These are phyloP conservation scores for Stenopsyche tienmushanensis DNA, from an alignment of 1,140 invertebrate genomes.

Conservation along the genomic window DNA sequence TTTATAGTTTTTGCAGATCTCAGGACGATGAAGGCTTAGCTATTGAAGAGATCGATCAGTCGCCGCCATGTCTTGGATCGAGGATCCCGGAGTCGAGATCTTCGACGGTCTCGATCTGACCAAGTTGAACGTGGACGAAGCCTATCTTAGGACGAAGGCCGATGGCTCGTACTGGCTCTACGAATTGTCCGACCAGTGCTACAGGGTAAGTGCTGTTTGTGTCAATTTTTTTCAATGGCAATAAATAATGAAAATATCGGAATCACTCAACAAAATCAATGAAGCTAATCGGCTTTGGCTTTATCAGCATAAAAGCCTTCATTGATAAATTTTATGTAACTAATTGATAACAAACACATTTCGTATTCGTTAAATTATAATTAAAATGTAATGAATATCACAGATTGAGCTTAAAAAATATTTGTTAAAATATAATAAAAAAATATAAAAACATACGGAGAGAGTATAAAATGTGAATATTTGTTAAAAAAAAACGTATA, in stretches of 20 bases:
- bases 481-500: too few species aligned
- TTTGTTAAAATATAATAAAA: too few species aligned
- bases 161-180: constrained; percentile 54
- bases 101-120: constrained; percentile 50
- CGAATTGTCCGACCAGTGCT: constrained; percentile 61
- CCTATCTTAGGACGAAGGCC: constrained; percentile 53
- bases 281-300: neutral
- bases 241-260: neutral
- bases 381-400: too few species aligned
- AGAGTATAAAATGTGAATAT: too few species aligned
- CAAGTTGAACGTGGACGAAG: constrained; percentile 58
- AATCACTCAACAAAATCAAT: neutral
- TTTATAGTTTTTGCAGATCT: neutral
- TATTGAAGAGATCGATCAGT: too few species aligned
- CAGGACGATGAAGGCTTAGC: neutral
- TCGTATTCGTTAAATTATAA: too few species aligned
- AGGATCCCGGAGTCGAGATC: constrained; percentile 50
- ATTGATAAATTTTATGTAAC: too few species aligned
- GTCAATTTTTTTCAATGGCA: neutral
- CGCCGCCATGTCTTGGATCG: constrained; percentile 48
- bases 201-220: constrained; percentile 52
- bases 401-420: too few species aligned
- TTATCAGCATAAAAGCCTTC: neutral
- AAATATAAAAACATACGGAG: too few species aligned
- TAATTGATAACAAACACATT: too few species aligned